Percentiles rank a stretch among this genome's conserved stretches.
Conservation (phyloP, 2,797 vertebrate species). For the Amazona finschi region DNA sequence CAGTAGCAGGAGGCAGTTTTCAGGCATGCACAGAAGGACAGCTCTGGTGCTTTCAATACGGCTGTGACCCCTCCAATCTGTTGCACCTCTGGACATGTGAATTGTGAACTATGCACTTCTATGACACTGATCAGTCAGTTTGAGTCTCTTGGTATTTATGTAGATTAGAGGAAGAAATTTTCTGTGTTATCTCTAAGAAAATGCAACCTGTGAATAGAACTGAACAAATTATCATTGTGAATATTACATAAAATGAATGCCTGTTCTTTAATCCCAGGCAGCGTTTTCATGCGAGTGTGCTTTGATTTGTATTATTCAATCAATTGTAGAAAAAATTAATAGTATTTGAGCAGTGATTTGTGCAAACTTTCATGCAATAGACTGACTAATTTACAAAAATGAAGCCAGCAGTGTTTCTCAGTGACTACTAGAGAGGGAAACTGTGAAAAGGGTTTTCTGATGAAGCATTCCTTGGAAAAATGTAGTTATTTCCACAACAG, state of each 20-base stretch:
- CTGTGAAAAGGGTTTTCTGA: neutral
- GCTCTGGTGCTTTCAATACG: rapidly evolving
- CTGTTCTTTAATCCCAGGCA: neutral
- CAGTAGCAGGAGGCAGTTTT: neutral
- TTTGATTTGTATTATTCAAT: neutral
- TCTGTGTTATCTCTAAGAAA: neutral
- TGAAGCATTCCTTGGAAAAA: neutral
- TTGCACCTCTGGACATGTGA: neutral
- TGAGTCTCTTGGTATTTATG: neutral
- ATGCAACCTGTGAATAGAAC: neutral
- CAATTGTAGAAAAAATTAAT: neutral
- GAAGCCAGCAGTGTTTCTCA: neutral
- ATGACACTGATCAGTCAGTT: neutral
- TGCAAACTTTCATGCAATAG: neutral
- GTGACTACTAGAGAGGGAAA: neutral
- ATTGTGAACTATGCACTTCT: neutral
- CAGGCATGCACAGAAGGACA: neutral
- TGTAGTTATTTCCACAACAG: neutral
- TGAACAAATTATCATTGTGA: neutral
- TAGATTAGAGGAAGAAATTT: neutral
- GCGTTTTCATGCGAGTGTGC: neutral
- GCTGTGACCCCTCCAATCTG: neutral
- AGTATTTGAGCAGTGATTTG: neutral
- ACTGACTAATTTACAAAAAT: neutral
- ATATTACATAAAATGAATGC: neutral